A percentile compares a stretch with the other conserved stretches of the same genome.
Conservation (phyloP, 2,888 invertebrate genomes). For the Microctonus aethiopoides region DNA sequence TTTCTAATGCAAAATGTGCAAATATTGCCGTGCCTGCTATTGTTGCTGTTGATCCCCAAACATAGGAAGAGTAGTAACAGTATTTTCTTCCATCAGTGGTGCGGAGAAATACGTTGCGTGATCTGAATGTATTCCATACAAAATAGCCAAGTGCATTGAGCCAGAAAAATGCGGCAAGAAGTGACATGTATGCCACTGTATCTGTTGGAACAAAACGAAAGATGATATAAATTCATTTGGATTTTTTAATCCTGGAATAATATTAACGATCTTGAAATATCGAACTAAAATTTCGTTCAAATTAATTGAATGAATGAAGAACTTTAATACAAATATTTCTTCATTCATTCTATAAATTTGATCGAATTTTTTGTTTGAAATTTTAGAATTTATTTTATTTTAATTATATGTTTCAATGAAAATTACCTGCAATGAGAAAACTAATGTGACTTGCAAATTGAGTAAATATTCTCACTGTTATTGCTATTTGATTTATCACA, state of each 20-base stretch:
- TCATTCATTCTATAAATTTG: too few species aligned
- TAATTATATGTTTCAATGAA: neutral
- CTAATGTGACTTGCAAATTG: constrained; percentile 84
- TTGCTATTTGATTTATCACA: constrained; percentile 81
- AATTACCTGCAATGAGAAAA: constrained; percentile 81
- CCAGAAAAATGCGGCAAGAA: constrained; percentile 88
- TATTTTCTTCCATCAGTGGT: constrained; percentile 89
- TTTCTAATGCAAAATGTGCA: constrained; percentile 84
- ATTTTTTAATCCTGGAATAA: too few species aligned
- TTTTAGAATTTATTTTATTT: neutral
- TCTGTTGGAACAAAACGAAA: constrained; percentile 68
- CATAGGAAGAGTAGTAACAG: constrained; percentile 86
- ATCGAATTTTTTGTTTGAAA: too few species aligned
- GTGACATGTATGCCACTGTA: constrained; percentile 79
- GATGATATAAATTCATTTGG: neutral
- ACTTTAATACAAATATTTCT: too few species aligned
- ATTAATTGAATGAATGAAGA: too few species aligned
- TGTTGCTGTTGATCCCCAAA: constrained; percentile 79
- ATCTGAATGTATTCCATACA: constrained; percentile 89
- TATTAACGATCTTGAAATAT: too few species aligned
- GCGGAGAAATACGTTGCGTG: constrained; percentile 84
- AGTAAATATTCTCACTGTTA: constrained; percentile 82
- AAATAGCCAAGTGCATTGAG: constrained; percentile 87
- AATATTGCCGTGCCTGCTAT: constrained; percentile 82
- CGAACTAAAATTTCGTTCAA: too few species aligned